Percentiles rank a stretch among this genome's conserved stretches.
Evolutionary conservation across 1,140 invertebrate genomes (phyloP).

Genomic region (Papilio polytes): DNA sequence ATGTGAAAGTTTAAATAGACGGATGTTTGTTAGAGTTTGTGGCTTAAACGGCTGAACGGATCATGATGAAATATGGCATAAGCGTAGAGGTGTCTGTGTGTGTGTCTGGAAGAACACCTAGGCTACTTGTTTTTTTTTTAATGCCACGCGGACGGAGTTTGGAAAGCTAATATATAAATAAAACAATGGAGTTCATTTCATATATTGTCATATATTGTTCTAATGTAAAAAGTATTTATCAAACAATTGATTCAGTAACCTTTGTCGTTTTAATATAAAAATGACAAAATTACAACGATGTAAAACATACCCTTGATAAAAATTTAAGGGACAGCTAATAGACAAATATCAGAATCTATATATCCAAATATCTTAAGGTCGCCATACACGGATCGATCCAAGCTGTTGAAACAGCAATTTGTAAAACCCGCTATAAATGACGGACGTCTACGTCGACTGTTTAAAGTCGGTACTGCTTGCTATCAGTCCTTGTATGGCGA

Average conservation of each 20-base stretch:
- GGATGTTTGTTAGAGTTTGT: too few relatives aligned
- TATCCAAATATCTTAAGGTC: slow-evolving; percentile 13
- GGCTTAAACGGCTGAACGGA: too few relatives aligned
- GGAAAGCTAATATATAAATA: not conserved
- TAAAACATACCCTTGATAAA: not conserved
- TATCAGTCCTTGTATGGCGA: not conserved
- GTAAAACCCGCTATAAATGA: not conserved
- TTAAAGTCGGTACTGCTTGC: not conserved
- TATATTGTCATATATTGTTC: slow-evolving; percentile 51
- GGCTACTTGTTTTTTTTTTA: too few relatives aligned
- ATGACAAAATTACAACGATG: slow-evolving; percentile 64
- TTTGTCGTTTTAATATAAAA: slow-evolving; percentile 76
- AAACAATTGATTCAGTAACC: slow-evolving; percentile 56
- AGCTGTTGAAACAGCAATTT: not conserved
- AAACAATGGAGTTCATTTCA: slow-evolving; percentile 34
- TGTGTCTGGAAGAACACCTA: too few relatives aligned
- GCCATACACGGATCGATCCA: not conserved
- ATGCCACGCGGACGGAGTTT: too few relatives aligned
- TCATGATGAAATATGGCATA: too few relatives aligned
- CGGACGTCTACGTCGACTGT: not conserved
- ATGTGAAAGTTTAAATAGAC: too few relatives aligned
- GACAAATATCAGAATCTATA: slow-evolving; percentile 26
- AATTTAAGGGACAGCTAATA: not conserved
- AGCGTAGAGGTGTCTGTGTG: too few relatives aligned
- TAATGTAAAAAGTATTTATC: slow-evolving; percentile 53